Conservation (phyloP, 2,113 vertebrate species). For the Menura novaehollandiae region DNA sequence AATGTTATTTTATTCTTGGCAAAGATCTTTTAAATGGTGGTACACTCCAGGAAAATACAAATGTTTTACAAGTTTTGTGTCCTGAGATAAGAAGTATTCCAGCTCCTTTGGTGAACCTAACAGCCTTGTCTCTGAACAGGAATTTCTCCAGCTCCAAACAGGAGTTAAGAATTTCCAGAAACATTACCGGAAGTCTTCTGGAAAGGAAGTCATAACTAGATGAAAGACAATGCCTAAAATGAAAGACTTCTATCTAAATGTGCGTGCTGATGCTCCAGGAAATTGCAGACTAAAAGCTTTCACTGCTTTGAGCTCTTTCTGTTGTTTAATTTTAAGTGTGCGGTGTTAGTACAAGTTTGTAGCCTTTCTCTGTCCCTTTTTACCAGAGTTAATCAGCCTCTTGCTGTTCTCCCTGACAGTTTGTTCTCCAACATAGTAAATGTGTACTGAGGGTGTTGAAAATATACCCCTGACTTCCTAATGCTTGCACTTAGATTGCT, state of each 20-base stretch:
- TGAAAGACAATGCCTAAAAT: neutral
- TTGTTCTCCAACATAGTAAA: neutral
- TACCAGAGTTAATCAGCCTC: neutral
- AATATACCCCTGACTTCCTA: neutral
- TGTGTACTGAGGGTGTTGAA: neutral
- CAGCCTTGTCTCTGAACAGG: neutral
- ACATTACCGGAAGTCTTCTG: neutral
- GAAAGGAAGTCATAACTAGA: neutral
- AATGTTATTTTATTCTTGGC: neutral
- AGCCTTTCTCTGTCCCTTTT: neutral
- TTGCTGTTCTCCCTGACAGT: neutral
- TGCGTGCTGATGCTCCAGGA: neutral
- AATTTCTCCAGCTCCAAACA: neutral
- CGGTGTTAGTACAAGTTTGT: neutral
- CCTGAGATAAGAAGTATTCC: neutral
- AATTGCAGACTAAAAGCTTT: neutral
- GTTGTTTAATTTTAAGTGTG: neutral
- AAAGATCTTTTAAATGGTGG: neutral
- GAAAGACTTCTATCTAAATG: neutral
- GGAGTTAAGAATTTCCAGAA: neutral
- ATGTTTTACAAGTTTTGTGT: neutral
- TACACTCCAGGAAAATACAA: neutral
- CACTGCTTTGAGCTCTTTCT: neutral
- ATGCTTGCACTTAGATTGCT: neutral
- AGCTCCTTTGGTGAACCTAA: neutral